These are phyloP conservation scores for Drosophila neonasuta DNA, from an alignment of 2,888 invertebrate genomes.

Conservation along the genomic window DNA sequence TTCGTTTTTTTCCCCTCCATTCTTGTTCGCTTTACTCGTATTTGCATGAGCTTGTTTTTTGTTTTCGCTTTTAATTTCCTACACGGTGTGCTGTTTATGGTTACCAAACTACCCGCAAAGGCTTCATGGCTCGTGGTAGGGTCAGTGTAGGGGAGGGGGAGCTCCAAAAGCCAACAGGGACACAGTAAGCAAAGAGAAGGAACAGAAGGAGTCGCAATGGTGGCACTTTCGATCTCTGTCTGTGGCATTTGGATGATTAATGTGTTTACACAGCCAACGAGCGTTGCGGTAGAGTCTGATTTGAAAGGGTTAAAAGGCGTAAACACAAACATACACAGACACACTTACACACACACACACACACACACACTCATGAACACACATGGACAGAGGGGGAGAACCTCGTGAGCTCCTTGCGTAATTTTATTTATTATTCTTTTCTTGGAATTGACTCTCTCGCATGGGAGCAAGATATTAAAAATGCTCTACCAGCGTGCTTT, in stretches of 20 bases:
- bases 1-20: constrained; percentile 15
- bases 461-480: constrained; percentile 58
- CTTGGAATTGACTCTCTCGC: constrained; percentile 65
- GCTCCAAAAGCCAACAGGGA: constrained; percentile 11
- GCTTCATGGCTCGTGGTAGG: not conserved
- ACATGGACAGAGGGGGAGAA: not conserved
- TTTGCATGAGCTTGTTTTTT: constrained; percentile 60
- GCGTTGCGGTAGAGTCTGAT: constrained; percentile 74
- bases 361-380: not conserved
- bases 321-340: constrained; percentile 56
- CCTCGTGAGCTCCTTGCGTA: constrained; percentile 40
- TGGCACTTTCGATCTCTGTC: constrained; percentile 78
- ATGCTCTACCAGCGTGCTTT: constrained; percentile 42
- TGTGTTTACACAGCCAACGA: constrained; percentile 76
- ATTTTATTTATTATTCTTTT: constrained; percentile 73
- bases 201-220: constrained; percentile 27
- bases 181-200: constrained; percentile 3
- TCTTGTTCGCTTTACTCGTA: constrained; percentile 32
- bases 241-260: constrained; percentile 77
- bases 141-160: not conserved
- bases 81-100: constrained; percentile 67
- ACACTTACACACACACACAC: constrained; percentile 8
- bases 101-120: constrained; percentile 51
- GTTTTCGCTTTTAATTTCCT: constrained; percentile 76
- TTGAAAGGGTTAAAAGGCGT: constrained; percentile 77